A percentile compares a stretch with the other conserved stretches of the same genome.
Conservation (phyloP, 2,113 vertebrate genomes). For the Macquaria australasica region DNA sequence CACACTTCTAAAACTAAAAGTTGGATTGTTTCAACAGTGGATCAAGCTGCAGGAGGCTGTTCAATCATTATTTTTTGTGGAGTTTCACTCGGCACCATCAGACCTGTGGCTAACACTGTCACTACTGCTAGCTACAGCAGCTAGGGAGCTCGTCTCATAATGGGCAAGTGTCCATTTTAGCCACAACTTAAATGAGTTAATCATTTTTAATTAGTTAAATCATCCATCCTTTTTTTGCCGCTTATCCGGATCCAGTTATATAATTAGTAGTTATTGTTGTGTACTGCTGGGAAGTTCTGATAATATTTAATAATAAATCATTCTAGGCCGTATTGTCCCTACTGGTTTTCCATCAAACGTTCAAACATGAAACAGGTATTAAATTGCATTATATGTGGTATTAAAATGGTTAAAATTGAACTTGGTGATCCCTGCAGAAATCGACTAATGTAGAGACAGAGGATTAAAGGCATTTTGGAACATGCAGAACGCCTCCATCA, state of each 20-base stretch:
- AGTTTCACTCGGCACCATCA: not conserved
- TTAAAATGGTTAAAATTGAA: not conserved
- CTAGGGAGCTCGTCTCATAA: not conserved
- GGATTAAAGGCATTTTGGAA: not conserved
- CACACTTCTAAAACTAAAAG: not conserved
- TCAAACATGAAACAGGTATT: not conserved
- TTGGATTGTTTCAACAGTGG: not conserved
- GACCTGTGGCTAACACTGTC: not conserved
- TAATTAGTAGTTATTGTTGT: not conserved
- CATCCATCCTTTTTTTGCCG: not conserved
- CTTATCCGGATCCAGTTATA: not conserved
- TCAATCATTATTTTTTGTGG: not conserved
- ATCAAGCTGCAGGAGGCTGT: not conserved
- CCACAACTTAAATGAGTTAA: not conserved
- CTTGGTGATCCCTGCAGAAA: not conserved
- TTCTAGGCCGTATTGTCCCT: not conserved
- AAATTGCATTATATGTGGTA: not conserved
- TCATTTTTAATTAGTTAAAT: not conserved
- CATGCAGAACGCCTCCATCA: not conserved
- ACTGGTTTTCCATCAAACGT: not conserved
- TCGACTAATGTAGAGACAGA: not conserved
- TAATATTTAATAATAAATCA: not conserved
- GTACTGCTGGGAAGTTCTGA: slow-evolving; percentile 1
- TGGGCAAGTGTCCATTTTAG: not conserved
- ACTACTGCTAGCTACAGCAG: not conserved